Evolutionary conservation across 2,888 invertebrate species (phyloP).

Genomic region (Smittia sp.): DNA sequence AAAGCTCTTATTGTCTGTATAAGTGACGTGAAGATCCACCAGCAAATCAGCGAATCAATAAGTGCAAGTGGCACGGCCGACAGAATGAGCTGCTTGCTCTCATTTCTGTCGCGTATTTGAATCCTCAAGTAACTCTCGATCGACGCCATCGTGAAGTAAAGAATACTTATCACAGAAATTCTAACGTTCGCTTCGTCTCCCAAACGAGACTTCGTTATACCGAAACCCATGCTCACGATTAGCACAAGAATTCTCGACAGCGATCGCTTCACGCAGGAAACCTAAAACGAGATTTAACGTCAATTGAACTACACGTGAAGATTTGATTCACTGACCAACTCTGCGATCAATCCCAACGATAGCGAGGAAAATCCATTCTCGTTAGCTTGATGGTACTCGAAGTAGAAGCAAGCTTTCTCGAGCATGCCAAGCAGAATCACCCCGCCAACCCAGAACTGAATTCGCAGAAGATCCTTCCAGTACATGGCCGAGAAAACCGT

Average conservation of each 20-base stretch:
- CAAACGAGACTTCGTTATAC: constrained; percentile 60
- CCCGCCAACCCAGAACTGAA: constrained; percentile 95
- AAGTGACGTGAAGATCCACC: constrained; percentile 89
- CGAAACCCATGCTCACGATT: constrained; percentile 91
- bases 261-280: constrained; percentile 87
- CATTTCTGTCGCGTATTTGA: constrained; percentile 61
- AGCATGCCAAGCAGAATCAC: constrained; percentile 84
- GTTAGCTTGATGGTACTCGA: constrained; percentile 78
- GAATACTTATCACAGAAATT: constrained; percentile 76
- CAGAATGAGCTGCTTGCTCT: constrained; percentile 63
- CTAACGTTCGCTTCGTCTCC: constrained; percentile 72
- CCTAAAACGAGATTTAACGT: constrained; percentile 54
- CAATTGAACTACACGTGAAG: background rate
- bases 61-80: constrained; percentile 84
- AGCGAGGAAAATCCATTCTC: constrained; percentile 63
- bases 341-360: constrained; percentile 79
- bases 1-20: constrained; percentile 88
- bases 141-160: constrained; percentile 82
- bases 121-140: constrained; percentile 83
- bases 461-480: constrained; percentile 85
- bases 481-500: constrained; percentile 76
- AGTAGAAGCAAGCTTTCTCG: constrained; percentile 86
- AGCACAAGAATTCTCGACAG: constrained; percentile 91
- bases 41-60: constrained; percentile 82
- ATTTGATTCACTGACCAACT: constrained; percentile 50